Conservation (phyloP, 2,888 invertebrate genomes). For the Spodoptera littoralis region DNA sequence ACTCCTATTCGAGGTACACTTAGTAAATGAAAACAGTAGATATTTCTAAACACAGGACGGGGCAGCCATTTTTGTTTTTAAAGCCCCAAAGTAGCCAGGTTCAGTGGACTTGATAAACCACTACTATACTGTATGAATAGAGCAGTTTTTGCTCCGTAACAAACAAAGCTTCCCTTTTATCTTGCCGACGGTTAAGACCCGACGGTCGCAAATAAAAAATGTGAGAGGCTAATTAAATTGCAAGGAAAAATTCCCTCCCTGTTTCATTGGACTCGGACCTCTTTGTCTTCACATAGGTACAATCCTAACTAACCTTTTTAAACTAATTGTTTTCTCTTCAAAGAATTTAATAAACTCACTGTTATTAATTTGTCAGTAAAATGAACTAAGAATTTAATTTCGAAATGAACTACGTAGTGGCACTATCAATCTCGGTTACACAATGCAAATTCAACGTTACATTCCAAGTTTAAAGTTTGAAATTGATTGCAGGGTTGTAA, state of each 20-base stretch:
- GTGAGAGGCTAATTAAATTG: slow-evolving; percentile 33
- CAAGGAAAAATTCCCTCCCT: slow-evolving; percentile 7
- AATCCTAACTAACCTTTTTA: slow-evolving; percentile 7
- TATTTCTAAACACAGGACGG: too few relatives aligned
- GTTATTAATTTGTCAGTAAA: slow-evolving; percentile 9
- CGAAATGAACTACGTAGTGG: slow-evolving; percentile 14
- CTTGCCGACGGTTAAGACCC: slow-evolving; percentile 13
- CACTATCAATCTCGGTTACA: neutral
- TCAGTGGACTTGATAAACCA: slow-evolving; percentile 7
- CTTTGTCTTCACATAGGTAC: slow-evolving; percentile 5
- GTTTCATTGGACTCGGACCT: slow-evolving; percentile 25
- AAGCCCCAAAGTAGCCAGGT: neutral
- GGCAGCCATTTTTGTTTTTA: too few relatives aligned
- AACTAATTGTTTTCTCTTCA: slow-evolving; percentile 18
- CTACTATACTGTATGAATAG: slow-evolving; percentile 1
- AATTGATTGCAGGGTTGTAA: slow-evolving; percentile 12
- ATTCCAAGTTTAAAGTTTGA: neutral
- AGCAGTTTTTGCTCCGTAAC: slow-evolving; percentile 4
- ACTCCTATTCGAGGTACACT: too few relatives aligned
- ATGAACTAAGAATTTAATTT: slow-evolving; percentile 48
- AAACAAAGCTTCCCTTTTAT: slow-evolving; percentile 25
- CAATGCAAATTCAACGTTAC: slow-evolving; percentile 21
- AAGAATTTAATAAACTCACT: slow-evolving; percentile 30
- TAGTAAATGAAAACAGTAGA: too few relatives aligned
- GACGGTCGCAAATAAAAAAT: slow-evolving; percentile 20